A percentile compares a stretch with the other conserved stretches of the same genome.
These are phyloP conservation scores for Hedychridium roseum DNA, from an alignment of 2,888 invertebrate species.

Conservation along the genomic window DNA sequence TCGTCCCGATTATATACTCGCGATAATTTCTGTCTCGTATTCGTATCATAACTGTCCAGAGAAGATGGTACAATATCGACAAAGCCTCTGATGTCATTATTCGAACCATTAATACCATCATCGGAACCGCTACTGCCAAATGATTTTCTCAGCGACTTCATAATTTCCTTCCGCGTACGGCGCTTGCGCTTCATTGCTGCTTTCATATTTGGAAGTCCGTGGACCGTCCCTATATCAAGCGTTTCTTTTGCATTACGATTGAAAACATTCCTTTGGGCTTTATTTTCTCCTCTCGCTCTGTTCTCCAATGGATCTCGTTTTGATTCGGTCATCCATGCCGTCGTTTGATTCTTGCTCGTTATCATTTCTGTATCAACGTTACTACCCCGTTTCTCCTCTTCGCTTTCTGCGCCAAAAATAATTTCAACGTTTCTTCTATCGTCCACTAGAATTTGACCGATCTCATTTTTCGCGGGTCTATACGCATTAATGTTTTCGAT, in stretches of 20 bases:
- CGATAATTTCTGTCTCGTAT: too few relatives aligned
- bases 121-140: constrained; percentile 28
- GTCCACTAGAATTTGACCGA: constrained; percentile 14
- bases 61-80: too few relatives aligned
- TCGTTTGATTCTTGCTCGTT: too few relatives aligned
- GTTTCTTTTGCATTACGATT: constrained; percentile 31
- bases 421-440: constrained; percentile 34
- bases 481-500: constrained; percentile 17
- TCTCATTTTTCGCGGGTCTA: constrained; percentile 21
- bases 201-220: constrained; percentile 26
- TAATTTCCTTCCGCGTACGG: constrained; percentile 34
- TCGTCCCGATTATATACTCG: too few relatives aligned
- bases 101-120: constrained; percentile 19
- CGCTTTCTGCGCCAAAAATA: constrained; percentile 38
- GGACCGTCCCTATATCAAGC: constrained; percentile 29
- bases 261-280: too few relatives aligned
- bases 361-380: too few relatives aligned
- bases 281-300: too few relatives aligned
- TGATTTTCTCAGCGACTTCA: constrained; percentile 37
- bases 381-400: constrained; percentile 38
- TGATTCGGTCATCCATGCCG: too few relatives aligned
- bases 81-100: too few relatives aligned
- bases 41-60: too few relatives aligned
- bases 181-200: constrained; percentile 32
- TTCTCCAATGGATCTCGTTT: too few relatives aligned